A percentile compares a stretch with the other conserved stretches of the same genome.
Conservation (phyloP, 2,888 invertebrate species). For the Lamellibrachia satsuma region DNA sequence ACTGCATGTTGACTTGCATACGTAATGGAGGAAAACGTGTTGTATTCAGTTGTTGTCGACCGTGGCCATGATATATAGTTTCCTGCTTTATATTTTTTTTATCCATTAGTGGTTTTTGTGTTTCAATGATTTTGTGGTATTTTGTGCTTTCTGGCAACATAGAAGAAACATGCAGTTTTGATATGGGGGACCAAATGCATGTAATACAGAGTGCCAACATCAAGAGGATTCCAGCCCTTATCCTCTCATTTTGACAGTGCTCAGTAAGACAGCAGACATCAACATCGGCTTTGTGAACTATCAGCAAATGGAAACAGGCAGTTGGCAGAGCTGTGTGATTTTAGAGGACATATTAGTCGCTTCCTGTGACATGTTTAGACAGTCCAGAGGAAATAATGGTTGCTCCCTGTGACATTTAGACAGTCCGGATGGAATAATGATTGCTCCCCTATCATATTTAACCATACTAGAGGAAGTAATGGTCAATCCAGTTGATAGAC, state of each 20-base stretch:
- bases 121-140: too few relatives aligned
- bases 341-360: background rate
- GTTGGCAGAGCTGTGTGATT: too few relatives aligned
- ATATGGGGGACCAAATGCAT: too few relatives aligned
- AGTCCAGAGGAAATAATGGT: background rate
- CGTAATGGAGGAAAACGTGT: background rate
- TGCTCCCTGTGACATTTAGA: background rate
- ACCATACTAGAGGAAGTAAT: background rate
- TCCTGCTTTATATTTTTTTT: background rate
- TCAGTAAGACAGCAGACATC: too few relatives aligned
- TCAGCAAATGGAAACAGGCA: too few relatives aligned
- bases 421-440: background rate
- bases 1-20: background rate
- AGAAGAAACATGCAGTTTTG: too few relatives aligned
- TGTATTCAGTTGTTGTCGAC: background rate
- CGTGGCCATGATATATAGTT: background rate
- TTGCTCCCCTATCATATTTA: background rate
- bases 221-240: too few relatives aligned
- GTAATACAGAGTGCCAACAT: too few relatives aligned
- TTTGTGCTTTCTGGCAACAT: too few relatives aligned
- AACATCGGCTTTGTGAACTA: too few relatives aligned
- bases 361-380: background rate
- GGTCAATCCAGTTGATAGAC: background rate
- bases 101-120: too few relatives aligned
- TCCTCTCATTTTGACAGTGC: too few relatives aligned